Evolutionary conservation across 2,888 invertebrate species (phyloP).

Genomic region (Keiferia lycopersicella): DNA sequence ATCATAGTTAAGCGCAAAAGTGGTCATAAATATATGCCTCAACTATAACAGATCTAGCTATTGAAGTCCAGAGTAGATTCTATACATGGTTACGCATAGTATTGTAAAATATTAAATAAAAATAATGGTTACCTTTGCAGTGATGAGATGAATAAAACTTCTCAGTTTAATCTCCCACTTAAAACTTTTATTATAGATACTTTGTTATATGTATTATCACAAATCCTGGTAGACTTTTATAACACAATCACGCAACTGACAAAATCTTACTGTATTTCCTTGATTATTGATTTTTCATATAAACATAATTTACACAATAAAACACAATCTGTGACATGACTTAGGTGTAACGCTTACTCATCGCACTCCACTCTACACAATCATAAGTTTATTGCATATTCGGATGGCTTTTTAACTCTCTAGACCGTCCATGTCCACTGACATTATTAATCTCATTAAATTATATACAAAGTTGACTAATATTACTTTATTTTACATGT

Average conservation of each 20-base stretch:
- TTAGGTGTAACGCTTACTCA: constrained; percentile 74
- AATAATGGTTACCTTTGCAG: constrained; percentile 57
- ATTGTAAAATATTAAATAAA: neutral
- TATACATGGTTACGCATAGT: neutral
- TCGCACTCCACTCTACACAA: constrained; percentile 76
- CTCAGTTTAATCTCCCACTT: constrained; percentile 79
- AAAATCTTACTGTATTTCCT: constrained; percentile 76
- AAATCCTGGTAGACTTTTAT: constrained; percentile 88
- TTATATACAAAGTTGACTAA: constrained; percentile 80
- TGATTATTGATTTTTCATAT: constrained; percentile 79
- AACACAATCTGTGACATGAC: constrained; percentile 77
- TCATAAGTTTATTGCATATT: constrained; percentile 78
- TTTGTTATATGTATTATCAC: constrained; percentile 88
- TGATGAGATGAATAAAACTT: constrained; percentile 74
- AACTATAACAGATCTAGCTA: neutral
- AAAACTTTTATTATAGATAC: constrained; percentile 82
- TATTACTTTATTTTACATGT: constrained; percentile 74
- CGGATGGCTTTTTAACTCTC: constrained; percentile 76
- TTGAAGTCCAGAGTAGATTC: neutral
- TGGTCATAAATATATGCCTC: neutral
- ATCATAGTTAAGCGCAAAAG: neutral
- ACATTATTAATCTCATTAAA: constrained; percentile 77
- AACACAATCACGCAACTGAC: constrained; percentile 85
- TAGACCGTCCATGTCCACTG: constrained; percentile 69
- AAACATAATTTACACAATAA: constrained; percentile 81